Percentiles rank a stretch among this genome's conserved stretches.
These are phyloP conservation scores for Acanthurus leucopareius DNA, from an alignment of 2,797 vertebrate genomes.

Conservation along the genomic window DNA sequence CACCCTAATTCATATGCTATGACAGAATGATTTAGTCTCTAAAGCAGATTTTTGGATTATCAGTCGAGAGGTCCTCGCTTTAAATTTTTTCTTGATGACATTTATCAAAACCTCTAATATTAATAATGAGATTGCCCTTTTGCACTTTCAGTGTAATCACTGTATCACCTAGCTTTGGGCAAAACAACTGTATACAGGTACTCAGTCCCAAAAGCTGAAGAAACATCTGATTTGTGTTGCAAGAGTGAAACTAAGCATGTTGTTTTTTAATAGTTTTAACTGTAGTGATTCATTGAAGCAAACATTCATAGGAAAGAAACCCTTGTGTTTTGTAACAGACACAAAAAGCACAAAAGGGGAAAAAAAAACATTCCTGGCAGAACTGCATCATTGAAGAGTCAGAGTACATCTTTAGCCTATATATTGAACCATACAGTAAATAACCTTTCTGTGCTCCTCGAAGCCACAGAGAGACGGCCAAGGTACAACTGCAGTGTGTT, in stretches of 20 bases:
- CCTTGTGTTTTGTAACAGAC: not conserved
- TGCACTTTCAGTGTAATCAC: too few species aligned
- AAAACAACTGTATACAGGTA: too few species aligned
- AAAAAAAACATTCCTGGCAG: not conserved
- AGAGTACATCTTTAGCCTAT: not conserved
- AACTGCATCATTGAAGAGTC: not conserved
- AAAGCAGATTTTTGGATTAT: too few species aligned
- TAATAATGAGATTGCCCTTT: too few species aligned
- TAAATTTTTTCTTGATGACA: too few species aligned
- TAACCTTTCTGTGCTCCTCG: conserved; percentile 1
- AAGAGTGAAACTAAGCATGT: not conserved
- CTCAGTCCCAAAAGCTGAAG: not conserved
- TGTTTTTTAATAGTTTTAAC: not conserved
- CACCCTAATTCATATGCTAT: too few species aligned
- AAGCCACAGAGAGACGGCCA: conserved; percentile 12
- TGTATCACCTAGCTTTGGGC: too few species aligned
- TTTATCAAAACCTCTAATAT: too few species aligned
- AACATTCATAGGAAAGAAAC: not conserved
- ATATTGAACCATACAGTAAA: conserved; percentile 4
- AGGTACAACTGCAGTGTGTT: conserved; percentile 9
- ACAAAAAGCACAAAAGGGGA: not conserved
- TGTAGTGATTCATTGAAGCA: not conserved
- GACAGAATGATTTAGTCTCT: too few species aligned
- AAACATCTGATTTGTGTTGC: not conserved
- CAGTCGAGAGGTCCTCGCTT: too few species aligned